Evolutionary conservation across 2,888 invertebrate species (phyloP).

Genomic region (Pediacus dermestoides): DNA sequence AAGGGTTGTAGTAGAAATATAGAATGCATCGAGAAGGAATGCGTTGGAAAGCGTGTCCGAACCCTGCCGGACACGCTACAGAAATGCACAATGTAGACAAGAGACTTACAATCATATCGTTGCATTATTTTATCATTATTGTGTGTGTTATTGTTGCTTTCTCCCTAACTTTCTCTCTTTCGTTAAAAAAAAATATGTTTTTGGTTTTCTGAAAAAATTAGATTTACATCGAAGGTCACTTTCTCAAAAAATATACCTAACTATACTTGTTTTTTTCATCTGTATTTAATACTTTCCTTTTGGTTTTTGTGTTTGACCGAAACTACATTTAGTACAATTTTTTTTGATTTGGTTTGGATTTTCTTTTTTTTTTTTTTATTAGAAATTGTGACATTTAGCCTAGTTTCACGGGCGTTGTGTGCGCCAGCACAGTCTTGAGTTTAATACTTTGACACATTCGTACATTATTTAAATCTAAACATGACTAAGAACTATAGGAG

Average conservation of each 20-base stretch:
- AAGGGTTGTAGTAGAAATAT: slow-evolving; percentile 43
- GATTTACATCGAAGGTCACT: slow-evolving; percentile 50
- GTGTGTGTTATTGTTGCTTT: too few species aligned
- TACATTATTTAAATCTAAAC: slow-evolving; percentile 37
- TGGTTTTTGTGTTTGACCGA: too few species aligned
- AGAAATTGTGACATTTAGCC: slow-evolving; percentile 47
- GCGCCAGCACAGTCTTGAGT: slow-evolving; percentile 52
- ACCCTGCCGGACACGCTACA: slow-evolving; percentile 1
- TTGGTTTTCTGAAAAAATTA: too few species aligned
- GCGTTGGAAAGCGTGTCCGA: slow-evolving; percentile 32
- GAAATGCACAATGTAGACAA: slow-evolving; percentile 37
- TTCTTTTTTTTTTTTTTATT: slow-evolving; percentile 33
- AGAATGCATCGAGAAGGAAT: slow-evolving; percentile 48
- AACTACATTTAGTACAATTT: too few species aligned
- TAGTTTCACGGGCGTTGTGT: slow-evolving; percentile 47
- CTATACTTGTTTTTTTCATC: too few species aligned
- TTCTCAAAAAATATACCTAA: slow-evolving; percentile 51
- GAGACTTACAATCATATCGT: slow-evolving; percentile 34
- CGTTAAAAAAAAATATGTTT: slow-evolving; percentile 25
- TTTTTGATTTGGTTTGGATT: slow-evolving; percentile 34
- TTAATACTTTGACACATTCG: slow-evolving; percentile 52
- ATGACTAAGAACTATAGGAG: too few species aligned
- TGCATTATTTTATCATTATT: too few species aligned
- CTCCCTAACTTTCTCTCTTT: slow-evolving; percentile 11
- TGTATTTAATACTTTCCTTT: too few species aligned